Evolutionary conservation across 2,113 vertebrate species (phyloP), one percentile per base, ranked within the genome.

Genomic region (Stictonetta naevosa): DNA sequence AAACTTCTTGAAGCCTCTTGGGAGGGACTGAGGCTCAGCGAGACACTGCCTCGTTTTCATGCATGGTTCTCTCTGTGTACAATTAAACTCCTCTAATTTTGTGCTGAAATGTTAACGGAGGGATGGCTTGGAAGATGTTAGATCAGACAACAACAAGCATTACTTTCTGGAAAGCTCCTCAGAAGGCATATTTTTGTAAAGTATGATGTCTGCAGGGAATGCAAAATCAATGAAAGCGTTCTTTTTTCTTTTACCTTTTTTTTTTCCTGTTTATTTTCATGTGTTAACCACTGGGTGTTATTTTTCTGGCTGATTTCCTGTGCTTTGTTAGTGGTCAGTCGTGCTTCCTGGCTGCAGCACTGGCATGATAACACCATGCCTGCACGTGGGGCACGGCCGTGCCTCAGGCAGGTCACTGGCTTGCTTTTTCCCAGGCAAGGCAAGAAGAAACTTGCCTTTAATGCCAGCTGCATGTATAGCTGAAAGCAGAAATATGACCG

Each of bases 361-460:
- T 85, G 38, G 33, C 19, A 2, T 62, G 78, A 56, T n/a, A 38
- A 6, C 13, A 8, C 46, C 1, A 1, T 55, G 64, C 74, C 58
- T 79, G 46, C 10, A 3, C 0, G 0, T 33, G 62, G n/a, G 68
- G 22, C 52, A 25, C 21, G 52, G 2, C 56, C 11, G 0, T 85
- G 60, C 56, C 76, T 86, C n/a, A 13, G 29, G 0, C 63, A 44
- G 23, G 16, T 62, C 71, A 53, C 55, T 38, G 68, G 8, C 4
- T 0, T 3, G 12, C 33, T 67, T 77, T 75, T 74, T 56, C 52
- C 64, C 34, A n/a, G 72, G 62, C 69, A 67, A 44, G 62, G 42
- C 83, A 58, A 53, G 33, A 75, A 58, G 48, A 81, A 83, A 42
- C 73, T 31, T 86, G 83, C 58, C 62, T 34, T 60, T 52, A 34